Conservation (phyloP, 2,113 vertebrate genomes). For the Manacus vitellinus region DNA sequence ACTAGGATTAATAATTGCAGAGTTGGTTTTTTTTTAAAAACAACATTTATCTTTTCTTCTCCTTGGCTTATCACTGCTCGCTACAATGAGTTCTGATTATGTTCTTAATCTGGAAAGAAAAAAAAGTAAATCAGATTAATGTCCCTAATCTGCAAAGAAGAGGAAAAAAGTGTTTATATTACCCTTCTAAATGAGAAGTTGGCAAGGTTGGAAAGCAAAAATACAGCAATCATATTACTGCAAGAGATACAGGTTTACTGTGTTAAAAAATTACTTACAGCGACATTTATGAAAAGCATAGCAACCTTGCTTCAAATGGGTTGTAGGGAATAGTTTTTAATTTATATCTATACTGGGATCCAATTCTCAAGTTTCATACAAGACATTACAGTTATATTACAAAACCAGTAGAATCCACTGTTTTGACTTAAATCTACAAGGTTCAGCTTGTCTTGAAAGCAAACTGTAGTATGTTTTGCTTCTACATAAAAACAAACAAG, state of each 20-base stretch:
- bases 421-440: neutral
- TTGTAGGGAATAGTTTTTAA: neutral
- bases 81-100: neutral
- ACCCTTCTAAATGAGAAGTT: neutral
- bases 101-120: neutral
- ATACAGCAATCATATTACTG: neutral
- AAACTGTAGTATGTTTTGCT: neutral
- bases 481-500: neutral
- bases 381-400: neutral
- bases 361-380: neutral
- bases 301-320: neutral
- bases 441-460: neutral
- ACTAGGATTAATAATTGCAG: neutral
- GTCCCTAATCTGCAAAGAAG: neutral
- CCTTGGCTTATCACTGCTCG: neutral
- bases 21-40: neutral
- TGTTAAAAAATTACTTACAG: neutral
- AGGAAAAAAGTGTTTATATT: neutral
- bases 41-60: neutral
- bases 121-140: neutral
- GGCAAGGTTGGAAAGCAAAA: neutral
- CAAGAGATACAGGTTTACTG: neutral
- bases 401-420: neutral
- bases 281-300: neutral
- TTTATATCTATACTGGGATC: neutral